Base-by-base conservation (phyloP, 2,113 vertebrate genomes). In the Apeltes quadracus region DNA sequence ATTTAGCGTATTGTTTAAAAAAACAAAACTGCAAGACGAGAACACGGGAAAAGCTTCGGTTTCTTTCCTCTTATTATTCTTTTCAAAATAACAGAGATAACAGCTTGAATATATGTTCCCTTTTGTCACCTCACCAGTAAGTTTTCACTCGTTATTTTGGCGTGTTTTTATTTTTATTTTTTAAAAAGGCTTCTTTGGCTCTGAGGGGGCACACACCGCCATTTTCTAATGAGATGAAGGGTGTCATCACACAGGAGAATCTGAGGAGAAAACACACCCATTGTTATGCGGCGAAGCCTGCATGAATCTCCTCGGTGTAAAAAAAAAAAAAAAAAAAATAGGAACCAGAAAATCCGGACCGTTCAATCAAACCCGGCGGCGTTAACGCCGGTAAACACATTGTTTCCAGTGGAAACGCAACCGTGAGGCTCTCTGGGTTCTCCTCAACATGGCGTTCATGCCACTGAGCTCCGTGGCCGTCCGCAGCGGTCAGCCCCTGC, bases 371-470 rank as follows among this genome's bases (percentile, higher is more conserved):
- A 34, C 11, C 50, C 5, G 3, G 15, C 1, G 41, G 23, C 44
- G 16, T 51, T 57, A 34, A 27, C 38, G 22, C 12, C 39, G 43
- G 38, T 27, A 29, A 22, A n/a, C 20, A 76, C 29, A 22, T 23
- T 50, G 46, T 46, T 79, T 69, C 53, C 67, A 55, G 34, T 23
- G 7, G 32, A 34, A 20, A 22, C 80, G 70, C 69, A 20, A 36
- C 25, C 74, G 73, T 23, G 14, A 79, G 69, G 69, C 70, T 84
- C 70, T 84, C 53, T 11, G 64, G 63, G 68, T 69, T 79, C 69
- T 77, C 61, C 61, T 83, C 86, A 93, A 93, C 86, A 92, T 93
- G 92, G 93, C 92, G 92, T 78, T 81, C 82, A 72, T n/a, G 70
- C 73, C 80, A 73, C 73, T 56, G 53, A 76, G 51, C 46, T 80